A percentile compares a stretch with the other conserved stretches of the same genome.
These are phyloP conservation scores for Holacanthus passer DNA, from an alignment of 2,113 vertebrate genomes.

Conservation along the genomic window DNA sequence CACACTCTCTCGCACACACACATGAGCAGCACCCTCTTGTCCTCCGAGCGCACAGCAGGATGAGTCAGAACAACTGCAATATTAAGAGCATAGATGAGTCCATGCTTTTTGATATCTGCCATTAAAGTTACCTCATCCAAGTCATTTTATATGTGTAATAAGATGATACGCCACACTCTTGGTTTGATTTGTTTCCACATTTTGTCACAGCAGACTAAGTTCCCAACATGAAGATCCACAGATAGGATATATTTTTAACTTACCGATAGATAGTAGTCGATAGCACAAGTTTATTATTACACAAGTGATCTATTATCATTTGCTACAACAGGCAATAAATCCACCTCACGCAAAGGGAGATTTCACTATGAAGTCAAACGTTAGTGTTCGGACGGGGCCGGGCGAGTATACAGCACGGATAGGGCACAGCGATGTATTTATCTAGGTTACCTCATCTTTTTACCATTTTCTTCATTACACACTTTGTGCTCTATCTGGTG, in stretches of 20 bases:
- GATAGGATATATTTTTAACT: slow-evolving; percentile 19
- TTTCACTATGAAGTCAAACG: slow-evolving; percentile 38
- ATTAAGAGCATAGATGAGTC: slow-evolving; percentile 14
- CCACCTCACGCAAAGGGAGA: slow-evolving; percentile 1
- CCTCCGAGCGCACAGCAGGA: slow-evolving; percentile 34
- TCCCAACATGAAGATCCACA: slow-evolving; percentile 16
- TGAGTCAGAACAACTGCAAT: slow-evolving; percentile 33
- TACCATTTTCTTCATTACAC: slow-evolving; percentile 79
- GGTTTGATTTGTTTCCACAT: background rate
- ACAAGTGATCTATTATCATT: slow-evolving; percentile 38
- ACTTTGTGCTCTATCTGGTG: slow-evolving; percentile 68
- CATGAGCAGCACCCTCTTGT: slow-evolving; percentile 9
- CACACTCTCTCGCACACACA: slow-evolving; percentile 25
- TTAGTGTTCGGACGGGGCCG: slow-evolving; percentile 23
- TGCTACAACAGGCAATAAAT: slow-evolving; percentile 35
- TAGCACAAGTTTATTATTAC: slow-evolving; percentile 24
- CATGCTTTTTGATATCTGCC: slow-evolving; percentile 19
- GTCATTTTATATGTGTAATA: slow-evolving; percentile 1
- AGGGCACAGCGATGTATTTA: slow-evolving; percentile 65
- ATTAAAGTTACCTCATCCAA: slow-evolving; percentile 4
- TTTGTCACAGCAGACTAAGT: background rate
- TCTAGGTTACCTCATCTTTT: slow-evolving; percentile 67
- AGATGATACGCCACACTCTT: background rate
- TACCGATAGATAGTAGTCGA: slow-evolving; percentile 13
- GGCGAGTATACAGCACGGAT: slow-evolving; percentile 21